A percentile compares a stretch with the other conserved stretches of the same genome.
Conservation (phyloP, 2,797 vertebrate species). For the Esox masquinongy region DNA sequence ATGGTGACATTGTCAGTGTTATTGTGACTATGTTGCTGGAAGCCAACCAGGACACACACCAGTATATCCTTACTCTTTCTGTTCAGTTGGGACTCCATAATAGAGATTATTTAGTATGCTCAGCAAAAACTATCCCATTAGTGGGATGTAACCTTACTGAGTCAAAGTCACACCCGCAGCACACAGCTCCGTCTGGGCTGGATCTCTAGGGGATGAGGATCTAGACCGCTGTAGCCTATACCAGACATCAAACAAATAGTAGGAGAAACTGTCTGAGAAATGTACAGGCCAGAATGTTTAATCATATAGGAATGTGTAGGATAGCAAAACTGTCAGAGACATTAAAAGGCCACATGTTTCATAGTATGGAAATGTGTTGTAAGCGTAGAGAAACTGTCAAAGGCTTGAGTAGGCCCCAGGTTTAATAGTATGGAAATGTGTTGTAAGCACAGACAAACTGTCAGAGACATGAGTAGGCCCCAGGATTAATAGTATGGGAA, state of each 20-base stretch:
- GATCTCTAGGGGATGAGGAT: constrained; percentile 10
- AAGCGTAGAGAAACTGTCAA: too few relatives aligned
- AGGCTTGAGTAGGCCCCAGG: too few relatives aligned
- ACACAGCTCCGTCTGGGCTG: constrained; percentile 30
- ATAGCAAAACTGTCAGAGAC: too few relatives aligned
- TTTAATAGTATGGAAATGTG: too few relatives aligned
- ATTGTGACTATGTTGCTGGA: constrained; percentile 21
- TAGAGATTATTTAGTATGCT: constrained; percentile 36
- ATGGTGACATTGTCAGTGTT: not conserved
- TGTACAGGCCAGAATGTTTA: not conserved
- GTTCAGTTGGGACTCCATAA: constrained; percentile 19
- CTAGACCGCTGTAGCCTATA: not conserved
- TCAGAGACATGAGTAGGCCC: too few relatives aligned
- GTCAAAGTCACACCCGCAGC: constrained; percentile 27
- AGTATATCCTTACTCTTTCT: constrained; percentile 24
- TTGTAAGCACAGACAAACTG: too few relatives aligned
- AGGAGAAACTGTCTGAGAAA: not conserved
- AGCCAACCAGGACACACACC: constrained; percentile 26
- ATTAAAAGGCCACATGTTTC: too few relatives aligned
- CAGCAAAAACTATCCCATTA: constrained; percentile 50
- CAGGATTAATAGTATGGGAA: too few relatives aligned
- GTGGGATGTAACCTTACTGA: constrained; percentile 28
- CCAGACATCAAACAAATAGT: not conserved
- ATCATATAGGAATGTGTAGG: not conserved
- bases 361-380: too few relatives aligned